Base-by-base conservation (phyloP, 2,888 invertebrate genomes). In the Flabesymbios commensalis region DNA sequence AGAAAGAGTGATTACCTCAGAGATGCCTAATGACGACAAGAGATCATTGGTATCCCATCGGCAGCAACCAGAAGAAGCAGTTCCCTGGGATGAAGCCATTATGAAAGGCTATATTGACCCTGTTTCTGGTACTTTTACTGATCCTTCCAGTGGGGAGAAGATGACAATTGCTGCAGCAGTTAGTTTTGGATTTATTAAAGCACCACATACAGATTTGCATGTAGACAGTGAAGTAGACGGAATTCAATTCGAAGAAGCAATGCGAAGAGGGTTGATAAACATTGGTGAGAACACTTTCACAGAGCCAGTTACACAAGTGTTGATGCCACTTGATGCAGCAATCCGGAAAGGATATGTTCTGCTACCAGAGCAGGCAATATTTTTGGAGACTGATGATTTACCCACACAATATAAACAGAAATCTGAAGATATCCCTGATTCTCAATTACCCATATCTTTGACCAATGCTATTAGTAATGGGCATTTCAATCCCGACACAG, bases 71-170 rank as follows among this genome's bases (percentile, higher is more conserved):
- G 45, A 19, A 22, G 29, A 28, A 7, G 29, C 61, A 14, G 86
- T 97, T 43, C 91, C 93, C 3, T 86, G 96, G 67, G 86, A 87
- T 73, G 88, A 92, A 81, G 95, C 96, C 32, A 85, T 97, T 73
- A 86, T 88, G 57, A 86, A 85, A 72, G 90, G 91, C 60, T 87
- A 94, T 61, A 86, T 95, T 42, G 90, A 93, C 83, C 87, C 90
- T 1, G 90, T 91, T 57, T 60, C 49, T n/a, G 65, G 68, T 17
- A 53, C 57, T 53, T 85, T 85, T 56, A 63, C 45, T 2, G 61
- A 94, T 82, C 92, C 93, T 0, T 87, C 87, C 72, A 90, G 92
- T 10, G 63, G 63, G 7, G 64, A 70, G 29, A 43, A 58, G 24
- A 59, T 68, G 53, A 47, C 60, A 4, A 41, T 69, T 33, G 57